Conservation (phyloP, 2,888 invertebrate species). For the Panopea generosa region DNA sequence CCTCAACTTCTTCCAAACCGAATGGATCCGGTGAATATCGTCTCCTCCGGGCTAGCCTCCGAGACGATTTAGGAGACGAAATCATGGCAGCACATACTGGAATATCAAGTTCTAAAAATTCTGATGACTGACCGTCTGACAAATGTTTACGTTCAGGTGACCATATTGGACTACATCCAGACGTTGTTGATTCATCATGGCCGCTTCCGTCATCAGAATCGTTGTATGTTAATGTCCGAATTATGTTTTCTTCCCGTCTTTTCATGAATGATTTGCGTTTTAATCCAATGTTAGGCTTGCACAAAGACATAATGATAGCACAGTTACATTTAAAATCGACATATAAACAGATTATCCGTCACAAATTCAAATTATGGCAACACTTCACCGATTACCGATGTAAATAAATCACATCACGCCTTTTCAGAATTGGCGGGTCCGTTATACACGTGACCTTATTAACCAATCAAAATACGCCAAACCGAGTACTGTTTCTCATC, state of each 20-base stretch:
- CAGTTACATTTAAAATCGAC: constrained; percentile 11
- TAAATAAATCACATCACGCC: constrained; percentile 56
- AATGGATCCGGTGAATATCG: constrained; percentile 67
- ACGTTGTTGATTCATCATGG: constrained; percentile 57
- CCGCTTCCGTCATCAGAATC: constrained; percentile 74
- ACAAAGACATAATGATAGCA: constrained; percentile 64
- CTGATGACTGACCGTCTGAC: constrained; percentile 61
- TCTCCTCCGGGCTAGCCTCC: constrained; percentile 57
- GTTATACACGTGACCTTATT: constrained; percentile 74
- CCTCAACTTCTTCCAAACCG: constrained; percentile 65
- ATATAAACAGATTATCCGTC: constrained; percentile 22
- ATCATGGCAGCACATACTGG: constrained; percentile 70
- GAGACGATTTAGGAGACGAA: constrained; percentile 66
- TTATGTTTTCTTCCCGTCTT: constrained; percentile 65
- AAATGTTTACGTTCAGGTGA: constrained; percentile 56
- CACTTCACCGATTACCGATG: constrained; percentile 40
- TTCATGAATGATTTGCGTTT: constrained; percentile 64
- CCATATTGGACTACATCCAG: constrained; percentile 66
- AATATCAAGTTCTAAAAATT: constrained; percentile 74
- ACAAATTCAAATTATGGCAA: constrained; percentile 42
- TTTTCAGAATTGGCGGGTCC: constrained; percentile 80
- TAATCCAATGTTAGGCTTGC: constrained; percentile 63
- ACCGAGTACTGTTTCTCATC: constrained; percentile 52
- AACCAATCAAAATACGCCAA: constrained; percentile 68
- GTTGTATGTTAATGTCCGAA: constrained; percentile 68